These are phyloP conservation scores for Drosophila sturtevanti DNA, from an alignment of 1,140 invertebrate genomes.

Conservation along the genomic window DNA sequence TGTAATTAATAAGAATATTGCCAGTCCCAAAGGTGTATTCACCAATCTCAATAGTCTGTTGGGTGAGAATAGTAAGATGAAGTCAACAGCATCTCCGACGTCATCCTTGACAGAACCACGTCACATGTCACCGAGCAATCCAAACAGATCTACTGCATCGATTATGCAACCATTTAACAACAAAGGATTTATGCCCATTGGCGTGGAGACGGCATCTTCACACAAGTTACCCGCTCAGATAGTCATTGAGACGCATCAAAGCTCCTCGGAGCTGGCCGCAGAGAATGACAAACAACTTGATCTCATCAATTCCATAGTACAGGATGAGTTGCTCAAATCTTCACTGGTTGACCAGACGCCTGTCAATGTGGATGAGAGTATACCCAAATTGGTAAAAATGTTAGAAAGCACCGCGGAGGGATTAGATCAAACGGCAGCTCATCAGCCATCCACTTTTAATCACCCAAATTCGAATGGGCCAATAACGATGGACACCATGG, in stretches of 20 bases:
- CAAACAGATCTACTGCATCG: slow-evolving; percentile 11
- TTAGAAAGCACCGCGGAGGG: slow-evolving; percentile 70
- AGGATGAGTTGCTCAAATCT: slow-evolving; percentile 68
- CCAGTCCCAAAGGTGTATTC: slow-evolving; percentile 76
- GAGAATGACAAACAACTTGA: slow-evolving; percentile 81
- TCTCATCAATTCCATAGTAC: slow-evolving; percentile 76
- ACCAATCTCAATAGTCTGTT: slow-evolving; percentile 73
- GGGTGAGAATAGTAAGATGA: slow-evolving; percentile 31
- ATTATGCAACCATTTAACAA: slow-evolving; percentile 12
- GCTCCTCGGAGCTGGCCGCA: slow-evolving; percentile 70
- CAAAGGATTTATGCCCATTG: slow-evolving; percentile 75
- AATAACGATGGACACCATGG: slow-evolving; percentile 46
- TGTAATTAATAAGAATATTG: slow-evolving; percentile 71
- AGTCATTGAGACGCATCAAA: slow-evolving; percentile 78
- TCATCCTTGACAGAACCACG: slow-evolving; percentile 21
- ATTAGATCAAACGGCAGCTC: slow-evolving; percentile 29
- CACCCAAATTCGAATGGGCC: slow-evolving; percentile 3
- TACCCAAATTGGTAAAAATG: slow-evolving; percentile 82
- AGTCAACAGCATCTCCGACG: slow-evolving; percentile 11
- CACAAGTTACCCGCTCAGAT: slow-evolving; percentile 78
- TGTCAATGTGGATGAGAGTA: slow-evolving; percentile 62
- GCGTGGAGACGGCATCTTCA: slow-evolving; percentile 70
- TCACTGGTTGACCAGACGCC: slow-evolving; percentile 40
- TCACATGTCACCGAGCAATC: slow-evolving; percentile 42
- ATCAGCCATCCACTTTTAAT: slow-evolving; percentile 8